phyloP scores from a whole-genome alignment of 2,888 invertebrate genomes.

The Lutraria lutraria region DNA sequence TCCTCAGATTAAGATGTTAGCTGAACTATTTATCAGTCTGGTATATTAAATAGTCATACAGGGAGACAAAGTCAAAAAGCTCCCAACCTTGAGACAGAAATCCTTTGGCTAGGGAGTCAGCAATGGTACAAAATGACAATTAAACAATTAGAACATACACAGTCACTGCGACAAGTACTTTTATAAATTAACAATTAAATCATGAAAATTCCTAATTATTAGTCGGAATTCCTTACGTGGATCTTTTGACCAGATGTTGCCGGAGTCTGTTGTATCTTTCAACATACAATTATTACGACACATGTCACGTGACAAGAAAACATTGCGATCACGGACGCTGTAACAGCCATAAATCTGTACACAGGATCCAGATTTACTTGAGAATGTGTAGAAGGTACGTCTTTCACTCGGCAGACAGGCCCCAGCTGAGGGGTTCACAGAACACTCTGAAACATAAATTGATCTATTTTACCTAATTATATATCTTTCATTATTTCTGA shows the following conservation, averaged over 20 bases:
- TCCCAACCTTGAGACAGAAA: too few species aligned
- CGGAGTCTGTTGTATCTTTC: conserved; percentile 18
- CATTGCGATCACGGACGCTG: conserved; percentile 57
- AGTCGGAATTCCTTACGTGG: conserved; percentile 31
- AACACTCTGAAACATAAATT: conserved; percentile 49
- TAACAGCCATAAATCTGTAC: conserved; percentile 62
- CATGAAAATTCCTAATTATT: background rate
- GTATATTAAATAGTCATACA: too few species aligned
- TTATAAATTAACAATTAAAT: too few species aligned
- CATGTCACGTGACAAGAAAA: conserved; percentile 51
- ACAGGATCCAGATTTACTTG: conserved; percentile 56
- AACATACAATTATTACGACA: conserved; percentile 42
- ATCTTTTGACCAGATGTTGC: conserved; percentile 20
- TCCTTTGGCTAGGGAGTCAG: too few species aligned
- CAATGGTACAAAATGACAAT: too few species aligned
- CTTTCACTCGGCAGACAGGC: conserved; percentile 44
- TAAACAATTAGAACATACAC: too few species aligned
- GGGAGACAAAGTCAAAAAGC: too few species aligned
- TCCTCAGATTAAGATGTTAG: too few species aligned
- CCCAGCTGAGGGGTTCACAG: conserved; percentile 54
- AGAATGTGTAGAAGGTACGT: conserved; percentile 45
- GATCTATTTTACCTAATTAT: background rate
- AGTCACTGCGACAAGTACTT: too few species aligned
- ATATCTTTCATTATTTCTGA: too few species aligned
- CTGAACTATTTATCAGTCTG: too few species aligned